phyloP scores from a whole-genome alignment of 2,113 vertebrate species.

The Pavo muticus region DNA sequence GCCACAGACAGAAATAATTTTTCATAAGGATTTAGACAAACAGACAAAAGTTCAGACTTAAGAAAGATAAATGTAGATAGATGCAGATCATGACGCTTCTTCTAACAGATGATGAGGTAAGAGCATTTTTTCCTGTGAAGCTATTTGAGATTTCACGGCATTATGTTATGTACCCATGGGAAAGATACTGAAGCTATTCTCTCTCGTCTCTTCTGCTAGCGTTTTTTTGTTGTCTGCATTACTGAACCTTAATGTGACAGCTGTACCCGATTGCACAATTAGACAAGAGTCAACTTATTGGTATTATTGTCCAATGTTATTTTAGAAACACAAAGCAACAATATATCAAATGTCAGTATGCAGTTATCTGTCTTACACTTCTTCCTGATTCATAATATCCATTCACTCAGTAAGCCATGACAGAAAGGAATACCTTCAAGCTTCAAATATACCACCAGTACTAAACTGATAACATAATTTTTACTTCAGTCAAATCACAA shows the following conservation, averaged over 20 bases:
- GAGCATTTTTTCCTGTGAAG: not conserved
- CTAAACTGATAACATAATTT: not conserved
- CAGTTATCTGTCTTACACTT: not conserved
- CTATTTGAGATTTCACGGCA: not conserved
- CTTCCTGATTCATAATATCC: not conserved
- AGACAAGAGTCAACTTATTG: not conserved
- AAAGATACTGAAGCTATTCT: not conserved
- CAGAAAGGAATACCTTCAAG: not conserved
- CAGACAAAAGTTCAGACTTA: not conserved
- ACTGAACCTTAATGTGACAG: not conserved
- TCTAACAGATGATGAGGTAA: not conserved
- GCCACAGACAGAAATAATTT: not conserved
- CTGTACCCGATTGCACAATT: not conserved
- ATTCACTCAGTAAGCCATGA: fast-evolving
- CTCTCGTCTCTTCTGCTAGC: not conserved
- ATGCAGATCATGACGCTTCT: not conserved
- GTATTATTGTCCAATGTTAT: not conserved
- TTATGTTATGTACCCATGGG: not conserved
- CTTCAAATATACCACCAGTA: not conserved
- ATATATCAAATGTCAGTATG: fast-evolving
- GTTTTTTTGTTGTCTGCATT: not conserved
- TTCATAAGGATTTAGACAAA: not conserved
- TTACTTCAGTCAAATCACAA: not conserved
- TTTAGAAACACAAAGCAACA: not conserved
- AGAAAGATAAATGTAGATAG: not conserved